Evolutionary conservation across 1,140 invertebrate genomes (phyloP), one percentile per base, ranked within the genome.

Genomic region (Nylanderia fulva): DNA sequence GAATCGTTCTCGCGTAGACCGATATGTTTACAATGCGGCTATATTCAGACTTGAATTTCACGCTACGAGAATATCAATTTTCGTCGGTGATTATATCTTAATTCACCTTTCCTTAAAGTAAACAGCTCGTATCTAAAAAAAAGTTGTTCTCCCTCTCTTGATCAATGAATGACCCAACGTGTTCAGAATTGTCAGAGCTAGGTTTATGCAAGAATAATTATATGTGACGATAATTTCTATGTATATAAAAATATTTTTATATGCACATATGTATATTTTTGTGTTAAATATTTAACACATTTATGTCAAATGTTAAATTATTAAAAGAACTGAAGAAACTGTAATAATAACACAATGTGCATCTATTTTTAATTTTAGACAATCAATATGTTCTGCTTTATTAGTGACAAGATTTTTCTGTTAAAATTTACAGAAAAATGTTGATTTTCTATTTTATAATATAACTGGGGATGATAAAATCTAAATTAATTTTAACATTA

Each of bases 1-100:
- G 66, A 56, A 82, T 82, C 36, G 52, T 45, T 52, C 36, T 60
- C 66, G 13, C 66, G 27, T 29, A 9, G 27, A 71, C 6, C 42
- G 66, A 72, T 45, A 15, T 58, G 52, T 69, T 82, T 82, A 71
- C 36, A 60, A 60, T 82, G 48, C 48, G 24, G 45, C 48, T 68
- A 60, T 71, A 72, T 72, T 33, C 39, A 72, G 52, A 58, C 27
- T 45, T 29, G 39, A 58, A 58, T 82, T 72, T 82, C 52, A 7
- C 24, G 15, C 54, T 33, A 42, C n/a, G 33, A 21, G 18, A 60
- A 82, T 33, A 71, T 72, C 77, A 72, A 58, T 45, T 82, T 71
- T 71, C 66, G 11, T 48, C 27, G 29, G 52, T 33, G 54, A 72
- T 82, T 58, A 18, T 18, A 11, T 45, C 52, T 42, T 69, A 9